Base-by-base conservation (phyloP, 2,888 invertebrate species). In the Melipona beecheii region DNA sequence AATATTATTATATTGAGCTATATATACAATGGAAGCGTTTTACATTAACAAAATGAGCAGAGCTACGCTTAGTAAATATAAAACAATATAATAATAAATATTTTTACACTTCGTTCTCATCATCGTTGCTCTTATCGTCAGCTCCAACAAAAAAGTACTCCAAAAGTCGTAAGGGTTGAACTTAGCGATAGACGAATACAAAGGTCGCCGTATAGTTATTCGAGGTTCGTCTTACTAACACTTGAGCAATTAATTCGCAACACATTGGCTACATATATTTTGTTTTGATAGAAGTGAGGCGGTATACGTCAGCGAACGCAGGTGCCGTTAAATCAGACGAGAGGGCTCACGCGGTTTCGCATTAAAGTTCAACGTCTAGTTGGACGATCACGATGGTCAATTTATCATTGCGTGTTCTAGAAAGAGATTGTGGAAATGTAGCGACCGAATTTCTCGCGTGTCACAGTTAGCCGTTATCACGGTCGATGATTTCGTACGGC, bases 221-320 rank as follows among this genome's bases (percentile, higher is more conserved):
- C 76, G 66, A 60, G 77, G 73, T 62, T 85, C 75, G 79, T 66
- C 84, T 75, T 78, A 84, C 78, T 84, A 82, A 83, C 69, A 66
- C 58, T 68, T 64, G 62, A 72, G 43, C 64, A 43, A 70, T 80
- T 76, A 71, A 76, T 78, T 78, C 43, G 65, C 84, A 52, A 68
- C 70, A 24, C 56, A 58, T 64, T 50, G 62, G 77, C 75, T 65
- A 78, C 79, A 43, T 81, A 78, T 58, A 75, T 72, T 24, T 69
- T 66, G 43, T 65, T 52, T 73, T 65, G 64, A 60, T 78, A 64
- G 52, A 66, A 72, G 69, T 74, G 27, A 66, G 43, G 69, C 79
- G 65, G 71, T 80, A 78, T 70, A 49, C 78, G 78, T 65, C 71
- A 78, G 68, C 71, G 64, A 58, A 56, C 50, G 50, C 56, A 56